These are phyloP conservation scores for Ceratothoa steindachneri DNA, from an alignment of 2,888 invertebrate species.

Conservation along the genomic window DNA sequence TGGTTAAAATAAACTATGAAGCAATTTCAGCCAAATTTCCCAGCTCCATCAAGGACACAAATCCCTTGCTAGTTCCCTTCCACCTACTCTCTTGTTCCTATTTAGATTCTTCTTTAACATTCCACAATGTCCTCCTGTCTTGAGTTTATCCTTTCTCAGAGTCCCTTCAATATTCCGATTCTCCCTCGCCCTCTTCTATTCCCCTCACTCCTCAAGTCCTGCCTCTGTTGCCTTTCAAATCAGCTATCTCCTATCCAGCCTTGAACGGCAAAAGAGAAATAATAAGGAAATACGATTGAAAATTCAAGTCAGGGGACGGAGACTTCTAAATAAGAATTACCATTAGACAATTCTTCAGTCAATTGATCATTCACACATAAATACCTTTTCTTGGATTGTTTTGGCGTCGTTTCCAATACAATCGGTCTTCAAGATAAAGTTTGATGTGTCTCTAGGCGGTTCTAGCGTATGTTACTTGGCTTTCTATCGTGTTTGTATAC, in stretches of 20 bases:
- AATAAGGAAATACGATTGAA: not conserved
- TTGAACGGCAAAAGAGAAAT: not conserved
- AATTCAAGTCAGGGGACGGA: not conserved
- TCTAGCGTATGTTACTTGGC: too few species aligned
- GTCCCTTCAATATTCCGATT: not conserved
- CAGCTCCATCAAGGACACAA: too few species aligned
- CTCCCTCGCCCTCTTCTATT: not conserved
- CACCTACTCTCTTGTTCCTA: not conserved
- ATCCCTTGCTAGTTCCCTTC: too few species aligned
- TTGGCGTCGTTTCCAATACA: not conserved
- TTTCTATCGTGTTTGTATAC: too few species aligned
- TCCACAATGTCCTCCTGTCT: not conserved
- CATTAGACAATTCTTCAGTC: slow-evolving; percentile 8
- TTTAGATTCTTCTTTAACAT: not conserved
- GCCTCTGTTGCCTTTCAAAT: too few species aligned
- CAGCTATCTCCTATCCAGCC: not conserved
- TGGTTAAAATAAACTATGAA: too few species aligned
- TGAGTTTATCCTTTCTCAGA: not conserved
- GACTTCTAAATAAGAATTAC: slow-evolving; percentile 8
- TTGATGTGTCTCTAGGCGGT: not conserved
- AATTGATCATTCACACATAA: not conserved
- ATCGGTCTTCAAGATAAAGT: not conserved
- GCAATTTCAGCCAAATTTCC: too few species aligned
- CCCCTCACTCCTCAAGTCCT: not conserved
- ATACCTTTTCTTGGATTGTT: not conserved